phyloP scores from a whole-genome alignment of 1,140 invertebrate species.

The Drosophila lini region DNA sequence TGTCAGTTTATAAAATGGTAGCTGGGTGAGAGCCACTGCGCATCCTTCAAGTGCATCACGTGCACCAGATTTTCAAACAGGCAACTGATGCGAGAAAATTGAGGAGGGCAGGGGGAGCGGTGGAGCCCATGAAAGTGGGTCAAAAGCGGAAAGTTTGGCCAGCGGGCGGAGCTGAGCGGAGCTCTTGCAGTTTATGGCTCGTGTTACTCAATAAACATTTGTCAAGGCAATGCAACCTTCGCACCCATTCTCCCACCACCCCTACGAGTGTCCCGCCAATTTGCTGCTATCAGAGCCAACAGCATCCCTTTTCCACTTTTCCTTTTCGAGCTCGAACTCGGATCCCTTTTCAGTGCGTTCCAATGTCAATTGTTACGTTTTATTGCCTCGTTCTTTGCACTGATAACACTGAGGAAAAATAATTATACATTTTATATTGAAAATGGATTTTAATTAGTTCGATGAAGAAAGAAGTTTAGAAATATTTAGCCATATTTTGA shows the following conservation, averaged over 20 bases:
- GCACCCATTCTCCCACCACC: neutral
- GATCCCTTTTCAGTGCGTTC: conserved; percentile 38
- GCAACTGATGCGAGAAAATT: conserved; percentile 34
- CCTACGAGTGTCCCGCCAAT: conserved; percentile 44
- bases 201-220: conserved; percentile 78
- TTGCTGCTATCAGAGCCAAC: conserved; percentile 58
- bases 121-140: conserved; percentile 47
- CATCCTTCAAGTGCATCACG: conserved; percentile 64
- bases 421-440: neutral
- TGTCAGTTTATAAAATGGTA: conserved; percentile 78
- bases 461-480: neutral
- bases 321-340: conserved; percentile 9
- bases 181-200: conserved; percentile 66
- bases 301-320: conserved; percentile 16
- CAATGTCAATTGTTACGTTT: conserved; percentile 73
- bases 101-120: conserved; percentile 1
- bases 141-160: conserved; percentile 46
- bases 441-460: neutral
- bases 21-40: conserved; percentile 61
- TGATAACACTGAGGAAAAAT: conserved; percentile 15
- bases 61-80: conserved; percentile 57
- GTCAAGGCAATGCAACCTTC: conserved; percentile 54
- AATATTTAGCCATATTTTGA: neutral
- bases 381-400: conserved; percentile 63
- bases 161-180: conserved; percentile 4